Percentiles rank a stretch among this genome's conserved stretches.
Evolutionary conservation across 2,797 vertebrate genomes (phyloP).

Genomic region (Poliocrania exsul): DNA sequence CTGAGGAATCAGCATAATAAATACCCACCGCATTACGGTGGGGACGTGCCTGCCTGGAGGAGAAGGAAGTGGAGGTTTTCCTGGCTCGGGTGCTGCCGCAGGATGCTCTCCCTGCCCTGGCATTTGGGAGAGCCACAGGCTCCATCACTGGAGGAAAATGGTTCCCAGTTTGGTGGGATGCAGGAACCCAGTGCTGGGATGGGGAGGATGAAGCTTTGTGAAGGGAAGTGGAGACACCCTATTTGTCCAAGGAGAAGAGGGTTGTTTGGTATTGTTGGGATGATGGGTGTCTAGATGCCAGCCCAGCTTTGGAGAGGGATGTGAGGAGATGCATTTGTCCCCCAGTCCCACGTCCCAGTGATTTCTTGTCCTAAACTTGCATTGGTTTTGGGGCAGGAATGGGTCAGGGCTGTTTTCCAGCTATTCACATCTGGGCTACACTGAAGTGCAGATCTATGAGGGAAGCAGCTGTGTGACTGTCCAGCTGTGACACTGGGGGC

Average conservation of each 20-base stretch:
- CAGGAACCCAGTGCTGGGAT: neutral
- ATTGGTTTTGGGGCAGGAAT: neutral
- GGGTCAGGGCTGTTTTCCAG: neutral
- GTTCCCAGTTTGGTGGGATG: neutral
- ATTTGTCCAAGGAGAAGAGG: fast-evolving
- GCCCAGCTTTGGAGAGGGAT: neutral
- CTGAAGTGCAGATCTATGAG: fast-evolving
- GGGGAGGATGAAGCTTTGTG: neutral
- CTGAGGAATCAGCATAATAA: slow-evolving; percentile 60
- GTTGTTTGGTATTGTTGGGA: fast-evolving
- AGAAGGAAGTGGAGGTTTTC: neutral
- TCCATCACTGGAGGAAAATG: neutral
- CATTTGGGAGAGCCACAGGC: neutral
- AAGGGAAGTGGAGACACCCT: neutral
- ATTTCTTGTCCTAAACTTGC: neutral
- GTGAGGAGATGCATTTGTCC: too few species aligned
- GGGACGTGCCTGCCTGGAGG: neutral
- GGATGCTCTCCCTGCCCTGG: neutral
- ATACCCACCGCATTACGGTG: slow-evolving; percentile 14
- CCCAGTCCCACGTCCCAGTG: fast-evolving
- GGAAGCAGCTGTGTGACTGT: neutral
- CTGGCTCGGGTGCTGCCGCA: neutral
- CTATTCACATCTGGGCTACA: neutral
- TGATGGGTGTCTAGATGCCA: neutral
- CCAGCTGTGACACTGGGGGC: neutral